These are phyloP conservation scores for Malurus melanocephalus DNA, from an alignment of 2,113 vertebrate genomes.

Conservation along the genomic window DNA sequence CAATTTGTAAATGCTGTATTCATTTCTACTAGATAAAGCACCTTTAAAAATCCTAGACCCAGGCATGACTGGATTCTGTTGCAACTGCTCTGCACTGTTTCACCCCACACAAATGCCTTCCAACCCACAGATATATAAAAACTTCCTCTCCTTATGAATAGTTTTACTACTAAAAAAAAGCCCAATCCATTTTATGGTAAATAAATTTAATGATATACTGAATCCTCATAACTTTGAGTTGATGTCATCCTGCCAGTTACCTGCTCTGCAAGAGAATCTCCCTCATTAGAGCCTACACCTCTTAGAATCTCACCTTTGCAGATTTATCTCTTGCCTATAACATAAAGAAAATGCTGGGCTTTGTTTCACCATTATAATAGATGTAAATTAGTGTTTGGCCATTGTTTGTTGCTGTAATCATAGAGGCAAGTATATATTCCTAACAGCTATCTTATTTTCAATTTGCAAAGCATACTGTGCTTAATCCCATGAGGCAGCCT, in stretches of 20 bases:
- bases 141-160: slow-evolving; percentile 26
- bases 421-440: slow-evolving; percentile 74
- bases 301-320: slow-evolving; percentile 56
- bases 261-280: neutral
- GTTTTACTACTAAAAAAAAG: neutral
- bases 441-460: slow-evolving; percentile 88
- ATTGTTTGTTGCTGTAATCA: slow-evolving; percentile 78
- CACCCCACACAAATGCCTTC: slow-evolving; percentile 10
- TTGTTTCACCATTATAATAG: slow-evolving; percentile 68
- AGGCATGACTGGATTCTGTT: slow-evolving; percentile 31
- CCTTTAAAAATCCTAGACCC: slow-evolving; percentile 50
- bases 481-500: slow-evolving; percentile 80
- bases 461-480: slow-evolving; percentile 84
- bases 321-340: slow-evolving; percentile 49
- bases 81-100: slow-evolving; percentile 6
- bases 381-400: slow-evolving; percentile 83
- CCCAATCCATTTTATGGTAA: slow-evolving; percentile 33
- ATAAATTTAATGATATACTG: slow-evolving; percentile 42
- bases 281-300: slow-evolving; percentile 21
- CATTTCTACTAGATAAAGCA: slow-evolving; percentile 67
- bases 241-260: slow-evolving; percentile 13
- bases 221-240: slow-evolving; percentile 34
- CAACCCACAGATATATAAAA: neutral
- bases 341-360: slow-evolving; percentile 33
- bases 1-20: slow-evolving; percentile 71